A percentile compares a stretch with the other conserved stretches of the same genome.
phyloP scores from a whole-genome alignment of 2,113 vertebrate species.

The Xiphias gladius region DNA sequence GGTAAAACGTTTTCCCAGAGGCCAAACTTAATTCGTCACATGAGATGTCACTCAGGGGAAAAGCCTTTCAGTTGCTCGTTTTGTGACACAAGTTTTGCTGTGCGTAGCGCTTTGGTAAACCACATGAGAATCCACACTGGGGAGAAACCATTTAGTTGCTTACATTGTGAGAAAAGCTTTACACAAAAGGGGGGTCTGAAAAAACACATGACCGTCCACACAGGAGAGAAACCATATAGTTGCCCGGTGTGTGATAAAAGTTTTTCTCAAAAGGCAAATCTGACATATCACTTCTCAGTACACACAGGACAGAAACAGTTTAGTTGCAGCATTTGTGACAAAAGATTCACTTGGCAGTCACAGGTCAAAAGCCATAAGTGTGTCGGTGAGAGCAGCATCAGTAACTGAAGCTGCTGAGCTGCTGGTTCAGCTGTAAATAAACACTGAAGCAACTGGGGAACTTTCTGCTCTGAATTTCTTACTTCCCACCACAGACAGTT shows the following conservation, averaged over 20 bases:
- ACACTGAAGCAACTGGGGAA: background rate
- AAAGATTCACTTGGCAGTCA: conserved; percentile 7
- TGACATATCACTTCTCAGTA: conserved; percentile 20
- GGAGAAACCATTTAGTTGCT: background rate
- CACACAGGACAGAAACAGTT: conserved; percentile 26
- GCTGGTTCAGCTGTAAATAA: background rate
- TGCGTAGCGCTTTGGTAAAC: background rate
- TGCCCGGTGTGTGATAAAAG: background rate
- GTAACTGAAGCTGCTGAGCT: background rate
- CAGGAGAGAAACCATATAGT: conserved; percentile 13
- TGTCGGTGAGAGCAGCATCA: conserved; percentile 1
- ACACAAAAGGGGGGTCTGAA: conserved; percentile 1
- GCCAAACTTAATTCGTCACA: background rate
- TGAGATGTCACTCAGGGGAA: conserved; percentile 23
- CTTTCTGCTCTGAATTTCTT: background rate
- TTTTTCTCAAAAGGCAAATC: conserved; percentile 18
- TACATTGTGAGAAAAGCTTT: conserved; percentile 1
- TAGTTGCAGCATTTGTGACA: conserved; percentile 19
- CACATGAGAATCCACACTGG: conserved; percentile 6
- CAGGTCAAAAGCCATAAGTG: conserved; percentile 41
- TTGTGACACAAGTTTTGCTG: background rate
- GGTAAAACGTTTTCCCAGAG: background rate
- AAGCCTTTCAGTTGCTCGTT: conserved; percentile 4
- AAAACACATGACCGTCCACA: conserved; percentile 8
- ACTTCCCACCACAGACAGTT: background rate